Base-by-base conservation (phyloP, 1,140 invertebrate genomes). In the Heliconius nattereri region DNA sequence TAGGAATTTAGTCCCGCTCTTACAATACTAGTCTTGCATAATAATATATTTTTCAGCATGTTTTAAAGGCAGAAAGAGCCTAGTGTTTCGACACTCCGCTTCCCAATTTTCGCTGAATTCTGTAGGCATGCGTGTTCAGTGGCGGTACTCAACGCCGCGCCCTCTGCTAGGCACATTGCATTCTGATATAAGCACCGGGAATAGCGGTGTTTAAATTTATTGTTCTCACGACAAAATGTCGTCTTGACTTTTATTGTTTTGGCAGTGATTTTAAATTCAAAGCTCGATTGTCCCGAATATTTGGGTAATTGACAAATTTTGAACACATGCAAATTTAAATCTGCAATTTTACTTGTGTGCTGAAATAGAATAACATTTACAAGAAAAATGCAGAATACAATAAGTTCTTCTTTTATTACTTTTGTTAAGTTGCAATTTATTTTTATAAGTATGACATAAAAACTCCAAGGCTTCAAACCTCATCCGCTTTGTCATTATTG, bases 361-460 rank as follows among this genome's bases (percentile, higher is more conserved):
- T 2, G 6, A 66, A 66, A 26, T 66, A 66, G 26, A 66, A 13
- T 11, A 26, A 66, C 5, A 26, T 9, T 66, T 66, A 66, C 26
- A 16, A 66, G 26, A 66, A 66, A 66, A 6, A 66, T 19, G 2
- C 11, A 29, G 1, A 6, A 13, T 29, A 29, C 11, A 66, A 29
- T 66, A 11, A 11, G 9, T 66, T 6, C 23, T 66, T 11, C 16
- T 26, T 66, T 66, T 29, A 16, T 29, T 29, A 13, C 20, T 66
- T 1, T 26, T 26, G 8, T 66, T 66, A 66, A 66, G 9, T 29
- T 13, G n/a, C 23, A 45, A 45, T 45, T 45, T 1, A 66, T 29
- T 66, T 66, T 66, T 29, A 7, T 29, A 66, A 19, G 60, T 72
- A 83, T 81, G 77, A 84, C 86, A 86, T 88, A 85, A 88, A 72